A percentile compares a stretch with the other conserved stretches of the same genome.
Conservation (phyloP, 2,113 vertebrate species). For the human (Homo sapiens) region DNA sequence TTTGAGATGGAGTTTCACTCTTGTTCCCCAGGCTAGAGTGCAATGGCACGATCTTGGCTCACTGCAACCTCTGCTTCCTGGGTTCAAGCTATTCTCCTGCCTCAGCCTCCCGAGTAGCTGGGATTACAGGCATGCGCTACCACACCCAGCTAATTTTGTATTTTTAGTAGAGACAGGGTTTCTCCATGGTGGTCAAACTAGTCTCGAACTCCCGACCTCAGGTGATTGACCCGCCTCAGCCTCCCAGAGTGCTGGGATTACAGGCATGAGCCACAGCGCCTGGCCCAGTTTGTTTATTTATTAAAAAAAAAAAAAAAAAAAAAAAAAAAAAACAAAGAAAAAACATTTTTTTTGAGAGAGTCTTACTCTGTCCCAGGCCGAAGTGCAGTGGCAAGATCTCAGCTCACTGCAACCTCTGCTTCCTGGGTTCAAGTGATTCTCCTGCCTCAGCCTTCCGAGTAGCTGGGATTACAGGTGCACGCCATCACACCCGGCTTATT, state of each 20-base stretch:
- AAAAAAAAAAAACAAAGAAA: no score
- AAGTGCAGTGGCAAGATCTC: neutral
- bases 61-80: neutral
- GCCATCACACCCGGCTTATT: neutral
- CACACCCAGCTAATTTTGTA: neutral
- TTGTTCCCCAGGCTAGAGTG: neutral
- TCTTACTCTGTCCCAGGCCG: neutral
- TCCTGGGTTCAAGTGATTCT: neutral
- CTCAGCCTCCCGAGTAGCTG: neutral
- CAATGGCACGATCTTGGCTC: neutral
- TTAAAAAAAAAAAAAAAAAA: no score
- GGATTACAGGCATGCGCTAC: neutral
- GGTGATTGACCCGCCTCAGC: no score
- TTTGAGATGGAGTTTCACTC: neutral
- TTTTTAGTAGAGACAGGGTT: neutral
- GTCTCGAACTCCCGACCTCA: no score
- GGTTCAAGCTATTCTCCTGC: neutral
- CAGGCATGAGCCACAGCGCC: no score
- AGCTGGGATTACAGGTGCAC: neutral
- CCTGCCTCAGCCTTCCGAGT: neutral
- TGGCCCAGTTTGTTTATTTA: no score
- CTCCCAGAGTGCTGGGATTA: no score
- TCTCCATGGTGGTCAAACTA: neutral
- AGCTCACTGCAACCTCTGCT: neutral
- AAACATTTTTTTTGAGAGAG: neutral